A percentile compares a stretch with the other conserved stretches of the same genome.
These are phyloP conservation scores for Wasmannia auropunctata DNA, from an alignment of 1,140 invertebrate genomes.

Conservation along the genomic window DNA sequence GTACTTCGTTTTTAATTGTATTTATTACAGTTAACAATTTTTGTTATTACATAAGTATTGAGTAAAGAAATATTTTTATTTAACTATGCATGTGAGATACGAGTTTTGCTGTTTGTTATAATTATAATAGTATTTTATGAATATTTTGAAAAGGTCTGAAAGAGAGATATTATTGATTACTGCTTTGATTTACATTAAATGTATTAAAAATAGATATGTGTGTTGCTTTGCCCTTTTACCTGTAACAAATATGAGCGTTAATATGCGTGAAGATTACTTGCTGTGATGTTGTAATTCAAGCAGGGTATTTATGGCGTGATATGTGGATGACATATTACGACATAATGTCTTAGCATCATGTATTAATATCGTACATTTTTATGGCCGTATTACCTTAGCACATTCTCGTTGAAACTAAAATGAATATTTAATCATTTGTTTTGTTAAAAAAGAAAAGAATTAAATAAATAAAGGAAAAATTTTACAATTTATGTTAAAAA, in stretches of 20 bases:
- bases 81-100: too few relatives aligned
- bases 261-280: conserved; percentile 22
- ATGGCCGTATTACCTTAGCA: neutral
- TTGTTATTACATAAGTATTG: neutral
- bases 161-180: neutral
- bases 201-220: neutral
- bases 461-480: neutral
- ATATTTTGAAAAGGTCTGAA: neutral
- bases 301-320: neutral
- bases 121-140: neutral
- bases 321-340: conserved; percentile 5
- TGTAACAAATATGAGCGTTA: neutral
- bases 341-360: conserved; percentile 17
- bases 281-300: conserved; percentile 17
- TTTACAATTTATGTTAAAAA: neutral
- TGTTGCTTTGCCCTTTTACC: neutral
- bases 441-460: neutral
- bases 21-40: neutral
- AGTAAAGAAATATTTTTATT: neutral
- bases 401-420: neutral
- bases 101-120: neutral
- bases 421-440: neutral
- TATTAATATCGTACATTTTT: conserved; percentile 31
- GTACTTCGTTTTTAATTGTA: neutral
- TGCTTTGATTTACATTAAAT: neutral